Conservation (phyloP, 2,113 vertebrate species). For the Echinops telfairi region DNA sequence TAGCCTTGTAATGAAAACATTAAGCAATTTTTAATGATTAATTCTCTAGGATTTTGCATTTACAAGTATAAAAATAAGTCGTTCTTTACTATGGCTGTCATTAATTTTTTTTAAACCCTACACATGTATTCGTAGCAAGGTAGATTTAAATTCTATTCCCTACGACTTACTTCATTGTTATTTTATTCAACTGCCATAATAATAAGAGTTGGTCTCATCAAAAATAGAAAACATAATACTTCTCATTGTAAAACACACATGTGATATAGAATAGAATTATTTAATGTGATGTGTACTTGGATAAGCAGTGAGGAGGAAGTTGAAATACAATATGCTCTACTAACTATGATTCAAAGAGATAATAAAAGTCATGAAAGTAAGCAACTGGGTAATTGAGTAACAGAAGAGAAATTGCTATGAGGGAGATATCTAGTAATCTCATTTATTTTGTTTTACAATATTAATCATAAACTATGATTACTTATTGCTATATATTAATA, state of each 20-base stretch:
- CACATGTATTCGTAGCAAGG: neutral
- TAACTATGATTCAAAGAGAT: slow-evolving; percentile 60
- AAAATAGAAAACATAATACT: slow-evolving; percentile 43
- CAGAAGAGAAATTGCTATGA: slow-evolving; percentile 32
- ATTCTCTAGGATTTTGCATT: slow-evolving; percentile 34
- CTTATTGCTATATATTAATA: slow-evolving; percentile 38
- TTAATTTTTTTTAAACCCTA: slow-evolving; percentile 18
- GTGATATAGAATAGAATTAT: slow-evolving; percentile 9
- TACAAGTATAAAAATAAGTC: slow-evolving; percentile 39
- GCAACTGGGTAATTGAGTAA: slow-evolving; percentile 32
- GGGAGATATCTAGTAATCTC: slow-evolving; percentile 38
- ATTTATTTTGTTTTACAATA: slow-evolving; percentile 38
- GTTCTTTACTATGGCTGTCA: slow-evolving; percentile 28
- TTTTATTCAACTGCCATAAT: slow-evolving; percentile 33
- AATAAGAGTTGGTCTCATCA: neutral
- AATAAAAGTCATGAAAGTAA: slow-evolving; percentile 58
- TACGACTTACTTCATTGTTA: neutral
- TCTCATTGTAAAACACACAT: slow-evolving; percentile 44
- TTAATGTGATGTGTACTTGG: neutral
- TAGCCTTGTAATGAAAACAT: neutral
- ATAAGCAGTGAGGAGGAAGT: slow-evolving; percentile 38
- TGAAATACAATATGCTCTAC: slow-evolving; percentile 46
- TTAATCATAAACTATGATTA: slow-evolving; percentile 46
- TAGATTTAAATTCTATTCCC: slow-evolving; percentile 22
- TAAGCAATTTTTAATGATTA: slow-evolving; percentile 38